Evolutionary conservation across 1,140 invertebrate genomes (phyloP).

Genomic region (Chrysoperla carnea): DNA sequence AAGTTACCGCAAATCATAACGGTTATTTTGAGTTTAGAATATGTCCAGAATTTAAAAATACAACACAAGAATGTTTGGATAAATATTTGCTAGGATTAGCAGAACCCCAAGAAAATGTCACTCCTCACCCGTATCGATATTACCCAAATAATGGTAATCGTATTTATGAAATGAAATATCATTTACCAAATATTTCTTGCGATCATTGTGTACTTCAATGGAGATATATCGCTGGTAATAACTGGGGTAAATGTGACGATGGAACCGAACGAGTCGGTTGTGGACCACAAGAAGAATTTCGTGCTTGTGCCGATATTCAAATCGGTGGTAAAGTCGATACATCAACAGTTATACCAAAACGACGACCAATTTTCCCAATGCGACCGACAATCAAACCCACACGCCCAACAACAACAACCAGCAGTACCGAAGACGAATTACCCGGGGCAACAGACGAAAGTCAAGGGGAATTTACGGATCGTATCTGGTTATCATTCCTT

Average conservation of each 20-base stretch:
- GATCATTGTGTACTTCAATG: constrained; percentile 66
- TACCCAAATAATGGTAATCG: constrained; percentile 61
- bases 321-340: constrained; percentile 30
- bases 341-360: constrained; percentile 2
- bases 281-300: constrained; percentile 73
- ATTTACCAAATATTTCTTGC: constrained; percentile 38
- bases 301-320: constrained; percentile 65
- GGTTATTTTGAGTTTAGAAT: constrained; percentile 80
- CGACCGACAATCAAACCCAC: constrained; percentile 4
- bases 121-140: constrained; percentile 31
- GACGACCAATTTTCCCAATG: constrained; percentile 4
- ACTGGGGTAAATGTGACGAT: constrained; percentile 57
- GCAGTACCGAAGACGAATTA: not conserved
- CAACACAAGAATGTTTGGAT: constrained; percentile 60
- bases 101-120: constrained; percentile 17
- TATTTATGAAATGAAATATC: constrained; percentile 46
- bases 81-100: constrained; percentile 40
- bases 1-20: constrained; percentile 60
- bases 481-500: constrained; percentile 14
- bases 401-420: not conserved
- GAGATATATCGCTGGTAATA: constrained; percentile 64
- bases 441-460: constrained; percentile 2
- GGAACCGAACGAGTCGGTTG: constrained; percentile 58
- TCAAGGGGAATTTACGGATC: constrained; percentile 12
- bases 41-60: constrained; percentile 42